Base-by-base conservation (phyloP, 2,888 invertebrate species). In the Luffia ferchaultella region DNA sequence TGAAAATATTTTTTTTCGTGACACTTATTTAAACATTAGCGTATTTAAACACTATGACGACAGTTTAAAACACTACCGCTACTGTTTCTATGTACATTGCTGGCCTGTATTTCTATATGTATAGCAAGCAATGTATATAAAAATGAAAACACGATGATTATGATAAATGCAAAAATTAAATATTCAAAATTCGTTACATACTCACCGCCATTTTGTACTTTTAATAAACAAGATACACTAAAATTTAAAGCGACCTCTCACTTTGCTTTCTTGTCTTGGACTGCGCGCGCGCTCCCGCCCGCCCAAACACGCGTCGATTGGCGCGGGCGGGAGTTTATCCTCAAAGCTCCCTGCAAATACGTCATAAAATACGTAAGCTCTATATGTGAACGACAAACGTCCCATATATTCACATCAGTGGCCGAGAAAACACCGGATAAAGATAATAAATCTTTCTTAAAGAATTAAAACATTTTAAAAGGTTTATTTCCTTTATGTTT, bases 151-250 rank as follows among this genome's bases (percentile, higher is more conserved):
- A 44, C 40, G 46, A 50, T 20, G 20, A 40, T 48, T 40, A 48
- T 2, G 2, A 51, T 18, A 40, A n/a, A 42, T 16, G 45, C 45
- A 46, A 41, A 55, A 12, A 30, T 30, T 30, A 30, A 30, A 30
- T 12, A 7, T 7, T 30, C 30, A 7, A 12, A 12, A 30, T 12
- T 3, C 30, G 30, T 51, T 56, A 58, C 57, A 62, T 66, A 75
- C 80, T 70, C 76, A 82, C 80, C 62, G 80, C 70, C 80, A 82
- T 82, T 62, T 67, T 64, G 57, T 45, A 20, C 41, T 15, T 20
- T 2, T 17, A 30, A 30, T 30, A 30, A 30, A 30, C 30, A 30
- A 30, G 30, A 30, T 7, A 3, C 30, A 12, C 12, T 30, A 7
- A 7, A 63, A 57, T 42, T 58, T 52, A 54, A 53, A 61, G 61